Conservation (phyloP, 2,888 invertebrate genomes). For the Ectemnius cavifrons region DNA sequence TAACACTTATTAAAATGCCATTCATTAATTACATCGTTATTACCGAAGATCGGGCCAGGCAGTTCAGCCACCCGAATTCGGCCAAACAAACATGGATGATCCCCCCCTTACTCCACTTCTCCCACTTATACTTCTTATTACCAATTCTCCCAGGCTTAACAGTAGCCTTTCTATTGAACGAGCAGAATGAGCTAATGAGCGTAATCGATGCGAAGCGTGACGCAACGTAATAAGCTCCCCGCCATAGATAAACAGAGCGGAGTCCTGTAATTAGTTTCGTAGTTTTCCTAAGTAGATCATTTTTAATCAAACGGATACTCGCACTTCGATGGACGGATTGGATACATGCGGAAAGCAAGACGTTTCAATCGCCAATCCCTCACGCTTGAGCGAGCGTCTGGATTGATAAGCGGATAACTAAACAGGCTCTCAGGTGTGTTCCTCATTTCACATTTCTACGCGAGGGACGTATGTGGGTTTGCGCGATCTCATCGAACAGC, state of each 20-base stretch:
- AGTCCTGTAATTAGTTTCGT: background rate
- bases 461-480: too few species aligned
- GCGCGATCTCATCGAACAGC: too few species aligned
- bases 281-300: background rate
- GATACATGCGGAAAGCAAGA: constrained; percentile 30
- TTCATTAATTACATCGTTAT: constrained; percentile 43
- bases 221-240: background rate
- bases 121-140: background rate
- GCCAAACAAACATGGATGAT: too few species aligned
- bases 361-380: background rate
- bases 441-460: too few species aligned
- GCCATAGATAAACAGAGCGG: background rate
- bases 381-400: background rate
- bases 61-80: too few species aligned
- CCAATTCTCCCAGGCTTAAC: background rate
- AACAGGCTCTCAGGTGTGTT: too few species aligned
- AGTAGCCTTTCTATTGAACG: background rate
- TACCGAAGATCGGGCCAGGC: too few species aligned
- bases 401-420: too few species aligned
- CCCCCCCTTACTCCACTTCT: too few species aligned
- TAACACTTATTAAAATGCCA: constrained; percentile 56
- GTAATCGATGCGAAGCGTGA: constrained; percentile 4
- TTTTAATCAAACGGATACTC: background rate
- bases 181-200: background rate
- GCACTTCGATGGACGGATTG: too few species aligned